Base-by-base conservation (phyloP, 2,888 invertebrate genomes). In the Archips xylosteana region DNA sequence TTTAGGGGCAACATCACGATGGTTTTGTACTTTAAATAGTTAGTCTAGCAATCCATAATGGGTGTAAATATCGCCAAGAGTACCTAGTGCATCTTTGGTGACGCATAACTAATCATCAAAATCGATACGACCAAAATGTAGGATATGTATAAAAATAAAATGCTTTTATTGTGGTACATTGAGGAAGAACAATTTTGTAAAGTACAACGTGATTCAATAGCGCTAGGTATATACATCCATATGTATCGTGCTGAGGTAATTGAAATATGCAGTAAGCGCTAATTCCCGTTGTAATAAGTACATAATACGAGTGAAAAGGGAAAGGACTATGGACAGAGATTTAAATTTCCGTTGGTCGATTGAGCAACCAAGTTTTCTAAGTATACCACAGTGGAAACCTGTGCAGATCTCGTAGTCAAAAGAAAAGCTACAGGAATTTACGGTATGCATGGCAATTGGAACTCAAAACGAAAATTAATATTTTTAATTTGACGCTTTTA, bases 1-100 rank as follows among this genome's bases (percentile, higher is more conserved):
- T 34, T 34, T 49, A 47, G 10, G n/a, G 49, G 13, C 57, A 60
- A 23, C 60, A 61, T 68, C 45, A 68, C 59, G 71, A 13, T 47
- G 60, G 13, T 59, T 71, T 66, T 66, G 71, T 71, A 71, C 71
- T 71, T 71, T 71, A n/a, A 69, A 71, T 47, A 65, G n/a, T 51
- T 65, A n/a, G 49, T 59, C 23, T 60, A 39, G 36, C 65, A 71
- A 65, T 71, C 34, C 34, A 57, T 57, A 57, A 32, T 54, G 54
- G 23, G 23, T 23, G 15, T 23, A 54, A 54, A 54, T 32, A n/a
- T 13, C n/a, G 36, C 36, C n/a, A 36, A 54, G 9, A 54, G 54
- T 51, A 39, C 6, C 0, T 36, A 36, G 2, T 36, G 36, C 5
- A 36, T 36, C 36, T 5, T 36, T 45, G 45, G 45, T 45, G 12